Evolutionary conservation across 64 coral and sea anemone species (phyloP).

Genomic region (Acropora tenuis): DNA sequence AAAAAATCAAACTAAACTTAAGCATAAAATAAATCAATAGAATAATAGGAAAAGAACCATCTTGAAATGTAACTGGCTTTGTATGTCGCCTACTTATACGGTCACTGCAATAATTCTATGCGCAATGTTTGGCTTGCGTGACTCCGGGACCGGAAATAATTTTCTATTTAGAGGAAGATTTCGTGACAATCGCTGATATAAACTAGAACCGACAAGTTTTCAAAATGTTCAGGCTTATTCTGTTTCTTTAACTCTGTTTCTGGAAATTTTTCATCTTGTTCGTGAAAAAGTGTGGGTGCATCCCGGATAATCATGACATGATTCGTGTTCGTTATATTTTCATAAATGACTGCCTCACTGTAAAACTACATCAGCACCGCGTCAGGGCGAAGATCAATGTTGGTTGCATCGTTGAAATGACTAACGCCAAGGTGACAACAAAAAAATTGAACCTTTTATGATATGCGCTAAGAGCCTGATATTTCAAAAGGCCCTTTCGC

Average conservation of each 20-base stretch:
- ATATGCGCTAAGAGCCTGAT: too few species aligned
- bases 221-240: too few species aligned
- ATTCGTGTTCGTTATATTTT: neutral
- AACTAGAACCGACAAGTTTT: too few species aligned
- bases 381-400: neutral
- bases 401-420: too few species aligned
- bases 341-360: neutral
- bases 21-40: neutral
- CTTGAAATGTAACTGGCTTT: neutral
- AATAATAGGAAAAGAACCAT: neutral
- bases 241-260: neutral
- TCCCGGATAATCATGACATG: neutral
- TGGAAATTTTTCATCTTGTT: neutral
- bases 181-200: neutral
- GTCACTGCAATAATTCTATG: neutral
- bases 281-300: neutral
- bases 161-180: neutral
- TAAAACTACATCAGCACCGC: too few species aligned
- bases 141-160: neutral
- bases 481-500: neutral
- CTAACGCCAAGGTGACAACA: neutral
- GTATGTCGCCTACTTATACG: neutral
- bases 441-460: neutral
- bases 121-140: neutral
- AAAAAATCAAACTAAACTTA: neutral